A percentile compares a stretch with the other conserved stretches of the same genome.
Conservation (phyloP, 1,140 invertebrate genomes). For the Parasteatoda tepidariorum region DNA sequence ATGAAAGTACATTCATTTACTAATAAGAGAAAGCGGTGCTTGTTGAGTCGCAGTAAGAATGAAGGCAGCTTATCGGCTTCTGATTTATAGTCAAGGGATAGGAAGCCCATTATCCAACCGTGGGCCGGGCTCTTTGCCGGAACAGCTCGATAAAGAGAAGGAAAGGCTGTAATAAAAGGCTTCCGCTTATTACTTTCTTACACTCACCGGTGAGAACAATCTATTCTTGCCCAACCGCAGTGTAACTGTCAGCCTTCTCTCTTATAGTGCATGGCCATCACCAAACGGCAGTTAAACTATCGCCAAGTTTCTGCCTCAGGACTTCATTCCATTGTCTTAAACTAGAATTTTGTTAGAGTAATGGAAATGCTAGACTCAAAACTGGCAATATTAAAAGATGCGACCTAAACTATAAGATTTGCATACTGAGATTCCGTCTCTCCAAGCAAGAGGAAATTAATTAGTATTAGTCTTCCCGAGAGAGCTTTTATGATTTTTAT, state of each 20-base stretch:
- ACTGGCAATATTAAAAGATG: too few relatives aligned
- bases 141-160: conserved; percentile 54
- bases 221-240: conserved; percentile 17
- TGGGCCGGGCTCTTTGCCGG: conserved; percentile 43
- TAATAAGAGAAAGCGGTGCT: conserved; percentile 30
- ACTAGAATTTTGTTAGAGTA: too few relatives aligned
- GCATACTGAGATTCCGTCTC: too few relatives aligned
- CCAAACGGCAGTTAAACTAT: conserved; percentile 36
- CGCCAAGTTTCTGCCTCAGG: conserved; percentile 13
- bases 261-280: conserved; percentile 2
- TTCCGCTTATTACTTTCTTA: conserved; percentile 56
- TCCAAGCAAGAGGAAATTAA: too few relatives aligned
- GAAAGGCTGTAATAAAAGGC: conserved; percentile 44
- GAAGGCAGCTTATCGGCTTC: conserved; percentile 36
- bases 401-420: too few relatives aligned
- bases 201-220: conserved; percentile 20
- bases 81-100: conserved; percentile 56
- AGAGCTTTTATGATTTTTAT: too few relatives aligned
- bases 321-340: conserved; percentile 3
- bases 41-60: conserved; percentile 16
- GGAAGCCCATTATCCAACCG: conserved; percentile 48
- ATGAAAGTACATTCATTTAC: conserved; percentile 46
- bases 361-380: too few relatives aligned
- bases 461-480: too few relatives aligned
- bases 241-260: not conserved